Evolutionary conservation across 2,888 invertebrate species (phyloP).

Genomic region (Acleris holmiana): DNA sequence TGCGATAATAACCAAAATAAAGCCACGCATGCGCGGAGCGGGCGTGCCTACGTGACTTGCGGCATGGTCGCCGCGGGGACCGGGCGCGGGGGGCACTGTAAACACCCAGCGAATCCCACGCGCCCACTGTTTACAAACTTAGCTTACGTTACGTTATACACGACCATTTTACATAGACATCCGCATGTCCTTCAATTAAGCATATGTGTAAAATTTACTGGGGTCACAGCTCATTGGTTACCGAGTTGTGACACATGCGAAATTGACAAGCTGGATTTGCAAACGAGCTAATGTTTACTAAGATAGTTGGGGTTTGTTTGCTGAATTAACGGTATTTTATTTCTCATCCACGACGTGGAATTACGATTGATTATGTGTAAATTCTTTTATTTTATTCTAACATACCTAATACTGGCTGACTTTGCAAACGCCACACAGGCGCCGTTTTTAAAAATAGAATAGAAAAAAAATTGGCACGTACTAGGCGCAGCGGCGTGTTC

Average conservation of each 20-base stretch:
- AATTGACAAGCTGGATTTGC: slow-evolving; percentile 14
- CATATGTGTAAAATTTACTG: background rate
- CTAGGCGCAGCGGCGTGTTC: slow-evolving; percentile 6
- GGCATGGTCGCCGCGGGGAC: slow-evolving; percentile 63
- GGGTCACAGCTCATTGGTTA: slow-evolving; percentile 20
- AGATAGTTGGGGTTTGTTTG: slow-evolving; percentile 3
- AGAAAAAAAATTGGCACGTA: slow-evolving; percentile 18
- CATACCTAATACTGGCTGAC: background rate
- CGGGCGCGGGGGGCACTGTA: slow-evolving; percentile 52
- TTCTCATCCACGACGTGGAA: background rate
- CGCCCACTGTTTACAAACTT: slow-evolving; percentile 64
- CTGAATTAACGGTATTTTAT: too few species aligned
- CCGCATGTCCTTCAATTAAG: slow-evolving; percentile 6
- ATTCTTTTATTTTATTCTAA: background rate
- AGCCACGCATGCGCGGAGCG: slow-evolving; percentile 69
- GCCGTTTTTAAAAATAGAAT: slow-evolving; percentile 27
- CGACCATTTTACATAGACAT: slow-evolving; percentile 26
- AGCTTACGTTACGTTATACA: slow-evolving; percentile 45
- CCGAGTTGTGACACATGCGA: slow-evolving; percentile 4
- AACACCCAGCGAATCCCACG: slow-evolving; percentile 66
- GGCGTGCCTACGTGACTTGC: slow-evolving; percentile 77
- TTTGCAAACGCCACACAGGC: slow-evolving; percentile 6
- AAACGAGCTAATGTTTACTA: background rate
- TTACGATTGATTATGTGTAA: too few species aligned
- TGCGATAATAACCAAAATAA: slow-evolving; percentile 70